phyloP scores from a whole-genome alignment of 2,113 vertebrate species.

The Gnathonemus longibarbis region DNA sequence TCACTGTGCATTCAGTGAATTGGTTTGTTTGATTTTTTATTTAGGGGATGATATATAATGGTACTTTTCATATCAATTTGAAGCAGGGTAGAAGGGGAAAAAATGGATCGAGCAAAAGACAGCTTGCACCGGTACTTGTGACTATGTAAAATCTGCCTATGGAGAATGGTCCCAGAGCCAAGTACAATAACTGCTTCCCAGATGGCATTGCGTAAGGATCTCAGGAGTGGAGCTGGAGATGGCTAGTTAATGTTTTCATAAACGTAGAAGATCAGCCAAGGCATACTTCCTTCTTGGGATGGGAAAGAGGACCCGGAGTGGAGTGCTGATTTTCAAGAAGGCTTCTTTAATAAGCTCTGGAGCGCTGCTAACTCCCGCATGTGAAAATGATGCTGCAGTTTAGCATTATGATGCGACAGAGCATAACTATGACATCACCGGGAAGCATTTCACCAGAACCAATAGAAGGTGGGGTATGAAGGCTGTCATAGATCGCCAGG shows the following conservation, averaged over 20 bases:
- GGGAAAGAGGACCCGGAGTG: not conserved
- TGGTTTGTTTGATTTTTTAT: not conserved
- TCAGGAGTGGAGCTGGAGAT: conserved; percentile 2
- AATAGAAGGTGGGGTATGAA: not conserved
- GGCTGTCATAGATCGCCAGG: not conserved
- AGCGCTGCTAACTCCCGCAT: not conserved
- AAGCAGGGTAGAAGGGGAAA: not conserved
- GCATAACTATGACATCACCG: not conserved
- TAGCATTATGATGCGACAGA: not conserved
- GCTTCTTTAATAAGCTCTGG: not conserved
- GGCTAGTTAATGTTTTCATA: conserved; percentile 9
- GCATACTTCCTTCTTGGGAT: not conserved
- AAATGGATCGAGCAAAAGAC: not conserved
- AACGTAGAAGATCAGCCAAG: not conserved
- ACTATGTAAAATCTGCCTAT: not conserved
- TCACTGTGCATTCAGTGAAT: not conserved
- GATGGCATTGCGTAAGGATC: conserved; percentile 7
- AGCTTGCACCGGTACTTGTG: not conserved
- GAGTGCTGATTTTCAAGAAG: not conserved
- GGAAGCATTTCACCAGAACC: not conserved
- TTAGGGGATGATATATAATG: not conserved
- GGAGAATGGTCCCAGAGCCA: not conserved
- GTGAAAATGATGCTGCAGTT: not conserved
- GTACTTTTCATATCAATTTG: not conserved
- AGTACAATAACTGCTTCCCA: conserved; percentile 10